phyloP scores from a whole-genome alignment of 2,113 vertebrate species.

The Apeltes quadracus region DNA sequence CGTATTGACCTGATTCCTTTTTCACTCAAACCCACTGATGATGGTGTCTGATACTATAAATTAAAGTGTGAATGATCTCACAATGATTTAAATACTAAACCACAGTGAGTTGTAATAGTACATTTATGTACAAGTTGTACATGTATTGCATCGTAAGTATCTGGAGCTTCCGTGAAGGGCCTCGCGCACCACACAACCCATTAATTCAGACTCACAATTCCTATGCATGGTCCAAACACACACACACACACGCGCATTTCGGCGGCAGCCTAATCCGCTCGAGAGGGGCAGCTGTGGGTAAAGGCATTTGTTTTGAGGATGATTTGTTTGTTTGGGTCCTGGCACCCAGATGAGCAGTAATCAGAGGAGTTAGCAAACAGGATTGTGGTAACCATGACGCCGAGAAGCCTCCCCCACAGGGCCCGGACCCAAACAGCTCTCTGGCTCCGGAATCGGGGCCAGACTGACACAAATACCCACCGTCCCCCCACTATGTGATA shows the following conservation, averaged over 20 bases:
- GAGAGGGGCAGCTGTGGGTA: slow-evolving; percentile 59
- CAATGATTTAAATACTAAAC: not conserved
- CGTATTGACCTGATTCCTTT: not conserved
- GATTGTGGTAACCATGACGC: slow-evolving; percentile 75
- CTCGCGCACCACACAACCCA: not conserved
- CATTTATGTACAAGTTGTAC: too few species aligned
- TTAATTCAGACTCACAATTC: slow-evolving; percentile 15
- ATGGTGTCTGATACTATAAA: slow-evolving; percentile 1
- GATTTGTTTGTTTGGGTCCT: slow-evolving; percentile 72
- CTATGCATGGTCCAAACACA: not conserved
- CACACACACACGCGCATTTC: slow-evolving; percentile 14
- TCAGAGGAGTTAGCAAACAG: slow-evolving; percentile 81
- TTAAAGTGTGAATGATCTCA: not conserved
- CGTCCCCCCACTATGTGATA: slow-evolving; percentile 10
- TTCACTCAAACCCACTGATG: not conserved
- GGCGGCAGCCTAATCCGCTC: slow-evolving; percentile 45
- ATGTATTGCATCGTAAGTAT: slow-evolving; percentile 16
- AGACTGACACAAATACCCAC: slow-evolving; percentile 26
- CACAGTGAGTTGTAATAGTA: not conserved
- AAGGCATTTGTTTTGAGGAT: slow-evolving; percentile 69
- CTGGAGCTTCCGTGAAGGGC: not conserved
- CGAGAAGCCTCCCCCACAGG: slow-evolving; percentile 67
- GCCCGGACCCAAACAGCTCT: slow-evolving; percentile 60
- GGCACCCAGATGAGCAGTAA: slow-evolving; percentile 79
- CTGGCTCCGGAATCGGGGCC: slow-evolving; percentile 50